Evolutionary conservation across 2,888 invertebrate species (phyloP), one percentile per base, ranked within the genome.

Genomic region (Ophonus ardosiacus): DNA sequence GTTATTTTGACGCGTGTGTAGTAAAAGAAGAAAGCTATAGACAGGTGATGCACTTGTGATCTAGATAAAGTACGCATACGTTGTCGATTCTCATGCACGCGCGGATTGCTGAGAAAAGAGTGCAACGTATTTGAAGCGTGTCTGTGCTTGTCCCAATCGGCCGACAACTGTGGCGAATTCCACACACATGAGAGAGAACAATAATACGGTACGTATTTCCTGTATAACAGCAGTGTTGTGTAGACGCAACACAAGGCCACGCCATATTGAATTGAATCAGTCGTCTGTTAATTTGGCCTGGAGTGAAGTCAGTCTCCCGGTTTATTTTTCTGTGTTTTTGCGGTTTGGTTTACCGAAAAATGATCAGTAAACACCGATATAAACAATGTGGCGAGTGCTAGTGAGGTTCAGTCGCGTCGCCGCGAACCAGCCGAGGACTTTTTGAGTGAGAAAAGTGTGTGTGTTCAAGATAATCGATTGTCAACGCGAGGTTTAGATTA

Each of bases 211-310:
- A 86, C 86, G 86, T 86, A 86, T 86, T 87, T 88, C 88, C 88
- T 86, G 86, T 86, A 86, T 87, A 86, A 88, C 87, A 87, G 87
- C 88, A 87, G 86, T 80, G 86, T 86, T 87, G 85, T 87, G 87
- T 87, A 90, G 90, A 89, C 89, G 90, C 89, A 90, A 91, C 90
- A 92, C 92, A 92, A 92, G 92, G 92, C 91, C 92, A 90, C 92
- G 92, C 93, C 93, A 93, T 93, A 92, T 92, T 92, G 92, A 91
- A 92, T 93, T 92, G 93, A 92, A 93, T 92, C 93, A 92, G 92
- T 92, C 90, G 90, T 91, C 90, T 92, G 92, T 93, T 92, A 92
- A 92, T 93, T 92, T 91, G 92, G 92, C 91, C 90, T 90, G 91
- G 90, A 91, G 91, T 89, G 89, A 90, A 89, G 89, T 90, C 88